Evolutionary conservation across 2,113 vertebrate genomes (phyloP), one percentile per base, ranked within the genome.

Genomic region (Crotalus helleri): DNA sequence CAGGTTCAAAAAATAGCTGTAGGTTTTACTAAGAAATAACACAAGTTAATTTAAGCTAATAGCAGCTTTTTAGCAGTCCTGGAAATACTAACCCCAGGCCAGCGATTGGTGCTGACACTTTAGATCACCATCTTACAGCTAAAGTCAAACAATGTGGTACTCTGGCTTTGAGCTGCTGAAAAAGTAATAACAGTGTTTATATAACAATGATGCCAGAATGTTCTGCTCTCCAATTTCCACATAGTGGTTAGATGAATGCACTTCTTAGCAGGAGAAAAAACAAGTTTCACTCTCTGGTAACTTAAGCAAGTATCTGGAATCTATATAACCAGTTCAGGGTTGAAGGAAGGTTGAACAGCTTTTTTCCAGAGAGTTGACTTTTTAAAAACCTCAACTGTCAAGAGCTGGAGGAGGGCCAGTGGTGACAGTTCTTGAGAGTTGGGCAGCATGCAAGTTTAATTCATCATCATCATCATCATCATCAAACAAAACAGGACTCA

Each of bases 131-230:
- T 92, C 39, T 49, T 69, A 69, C 59, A 92, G 86, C n/a, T 33
- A 39, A 39, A 92, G 13, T 44, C 85, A 92, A 49, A 92, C 91
- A 88, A 54, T 88, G 58, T 12, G 39, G 24, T n/a, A 55, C 87
- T 13, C 19, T 21, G 1, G 11, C 85, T 88, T 51, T 54, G 1
- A 88, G 85, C 58, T 29, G 46, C 86, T 92, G 86, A 92, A 88
- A 88, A 91, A 92, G 26, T 92, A 92, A 92, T 92, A 61, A 88
- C 61, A 92, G 91, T 92, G 64, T 92, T 92, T 92, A 88, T 87
- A 12, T 29, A 53, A 23, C 58, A 39, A 44, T 33, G 11, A 51
- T 88, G 21, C 23, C 29, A 92, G 49, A 49, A 46, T 64, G 59
- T n/a, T 86, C 53, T 46, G 12, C 54, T 88, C 91, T 88, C n/a